Evolutionary conservation across 2,113 vertebrate species (phyloP).

Genomic region (Siniperca chuatsi): DNA sequence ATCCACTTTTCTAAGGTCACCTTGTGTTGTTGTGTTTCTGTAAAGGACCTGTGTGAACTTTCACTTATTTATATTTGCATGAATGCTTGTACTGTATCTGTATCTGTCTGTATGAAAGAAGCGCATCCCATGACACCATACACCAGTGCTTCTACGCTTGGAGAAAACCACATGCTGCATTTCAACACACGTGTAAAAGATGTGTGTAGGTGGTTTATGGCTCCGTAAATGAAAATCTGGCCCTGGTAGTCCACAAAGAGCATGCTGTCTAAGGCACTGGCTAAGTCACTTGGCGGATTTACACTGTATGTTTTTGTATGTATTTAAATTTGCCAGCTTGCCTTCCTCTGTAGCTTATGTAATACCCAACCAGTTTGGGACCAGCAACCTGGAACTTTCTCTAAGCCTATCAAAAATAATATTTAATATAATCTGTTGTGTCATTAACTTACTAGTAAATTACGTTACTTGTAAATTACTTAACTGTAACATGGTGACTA

Average conservation of each 20-base stretch:
- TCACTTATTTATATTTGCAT: conserved; percentile 4
- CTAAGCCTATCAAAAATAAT: background rate
- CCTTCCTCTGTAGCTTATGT: background rate
- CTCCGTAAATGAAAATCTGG: conserved; percentile 29
- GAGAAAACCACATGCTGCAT: background rate
- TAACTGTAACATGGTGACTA: background rate
- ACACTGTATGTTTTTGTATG: background rate
- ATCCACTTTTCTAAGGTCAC: conserved; percentile 50
- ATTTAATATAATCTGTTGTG: no score
- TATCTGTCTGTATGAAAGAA: background rate
- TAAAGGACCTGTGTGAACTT: conserved; percentile 21
- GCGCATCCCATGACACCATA: background rate
- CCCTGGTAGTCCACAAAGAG: background rate
- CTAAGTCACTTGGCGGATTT: conserved; percentile 15
- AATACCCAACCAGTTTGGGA: background rate
- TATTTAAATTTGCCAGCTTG: conserved; percentile 10
- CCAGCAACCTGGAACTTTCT: background rate
- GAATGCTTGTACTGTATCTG: background rate
- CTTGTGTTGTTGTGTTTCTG: conserved; percentile 23
- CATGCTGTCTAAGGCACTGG: background rate
- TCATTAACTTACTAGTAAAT: background rate
- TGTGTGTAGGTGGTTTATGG: conserved; percentile 1
- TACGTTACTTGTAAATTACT: background rate
- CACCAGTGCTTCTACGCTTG: background rate
- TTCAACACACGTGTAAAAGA: background rate